Evolutionary conservation across 1,140 invertebrate genomes (phyloP).

Genomic region (Acromyrmex heyeri): DNA sequence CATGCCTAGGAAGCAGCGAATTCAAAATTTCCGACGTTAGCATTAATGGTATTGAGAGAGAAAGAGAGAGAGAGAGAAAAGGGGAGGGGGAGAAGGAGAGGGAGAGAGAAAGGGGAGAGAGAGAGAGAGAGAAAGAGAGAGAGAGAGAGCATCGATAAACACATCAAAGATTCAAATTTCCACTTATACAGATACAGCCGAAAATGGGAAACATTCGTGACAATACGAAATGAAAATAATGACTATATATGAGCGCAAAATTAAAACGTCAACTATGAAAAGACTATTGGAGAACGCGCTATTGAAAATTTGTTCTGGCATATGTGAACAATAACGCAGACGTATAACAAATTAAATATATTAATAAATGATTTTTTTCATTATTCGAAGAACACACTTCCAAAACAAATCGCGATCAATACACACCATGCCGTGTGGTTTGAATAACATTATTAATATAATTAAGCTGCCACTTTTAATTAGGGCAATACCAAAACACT

Average conservation of each 20-base stretch:
- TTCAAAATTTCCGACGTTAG: conserved; percentile 29
- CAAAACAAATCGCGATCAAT: conserved; percentile 5
- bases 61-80: not conserved
- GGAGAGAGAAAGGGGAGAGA: not conserved
- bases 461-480: conserved; percentile 43
- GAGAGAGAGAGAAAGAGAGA: not conserved
- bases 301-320: not conserved
- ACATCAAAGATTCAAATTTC: conserved; percentile 38
- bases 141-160: conserved; percentile 1
- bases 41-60: conserved; percentile 25
- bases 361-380: conserved; percentile 68
- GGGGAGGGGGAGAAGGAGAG: not conserved
- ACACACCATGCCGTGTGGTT: not conserved
- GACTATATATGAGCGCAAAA: not conserved
- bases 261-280: conserved; percentile 22
- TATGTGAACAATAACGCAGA: not conserved
- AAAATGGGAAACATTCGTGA: not conserved
- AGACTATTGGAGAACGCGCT: not conserved
- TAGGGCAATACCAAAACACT: conserved; percentile 27
- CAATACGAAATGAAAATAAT: conserved; percentile 27
- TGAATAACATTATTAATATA: conserved; percentile 20
- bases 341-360: conserved; percentile 73
- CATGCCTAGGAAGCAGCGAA: not conserved
- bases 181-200: not conserved
- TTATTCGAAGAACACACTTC: conserved; percentile 11